A percentile compares a stretch with the other conserved stretches of the same genome.
Evolutionary conservation across 2,888 invertebrate genomes (phyloP).

Genomic region (Dasysyrphus tricinctus): DNA sequence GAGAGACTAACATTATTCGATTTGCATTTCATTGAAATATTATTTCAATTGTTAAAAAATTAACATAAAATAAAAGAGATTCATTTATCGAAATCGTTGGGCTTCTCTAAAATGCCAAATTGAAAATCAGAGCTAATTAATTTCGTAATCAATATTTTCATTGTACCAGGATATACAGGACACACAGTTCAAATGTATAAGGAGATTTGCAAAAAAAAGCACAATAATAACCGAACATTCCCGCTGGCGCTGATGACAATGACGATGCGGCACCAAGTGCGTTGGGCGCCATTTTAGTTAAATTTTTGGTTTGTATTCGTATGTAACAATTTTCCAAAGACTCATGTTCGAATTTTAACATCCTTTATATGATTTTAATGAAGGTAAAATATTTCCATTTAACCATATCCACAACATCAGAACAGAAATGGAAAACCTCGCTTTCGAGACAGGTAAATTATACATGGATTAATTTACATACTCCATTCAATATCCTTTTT

Average conservation of each 20-base stretch:
- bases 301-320: not conserved
- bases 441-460: constrained; percentile 32
- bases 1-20: not conserved
- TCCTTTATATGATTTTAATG: constrained; percentile 43
- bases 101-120: constrained; percentile 13
- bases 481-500: constrained; percentile 12
- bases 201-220: not conserved
- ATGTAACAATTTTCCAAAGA: constrained; percentile 1
- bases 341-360: constrained; percentile 25
- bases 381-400: constrained; percentile 55
- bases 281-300: constrained; percentile 50
- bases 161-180: not conserved
- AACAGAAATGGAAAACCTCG: not conserved
- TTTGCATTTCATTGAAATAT: not conserved
- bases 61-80: constrained; percentile 30
- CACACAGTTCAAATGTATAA: not conserved
- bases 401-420: not conserved
- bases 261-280: not conserved
- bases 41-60: constrained; percentile 16
- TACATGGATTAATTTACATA: constrained; percentile 45
- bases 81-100: constrained; percentile 14
- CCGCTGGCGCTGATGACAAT: no score
- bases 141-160: constrained; percentile 17
- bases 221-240: not conserved
- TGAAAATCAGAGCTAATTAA: constrained; percentile 27